Evolutionary conservation across 2,113 vertebrate genomes (phyloP), one percentile per base, ranked within the genome.

Genomic region (Atlantisia rogersi): DNA sequence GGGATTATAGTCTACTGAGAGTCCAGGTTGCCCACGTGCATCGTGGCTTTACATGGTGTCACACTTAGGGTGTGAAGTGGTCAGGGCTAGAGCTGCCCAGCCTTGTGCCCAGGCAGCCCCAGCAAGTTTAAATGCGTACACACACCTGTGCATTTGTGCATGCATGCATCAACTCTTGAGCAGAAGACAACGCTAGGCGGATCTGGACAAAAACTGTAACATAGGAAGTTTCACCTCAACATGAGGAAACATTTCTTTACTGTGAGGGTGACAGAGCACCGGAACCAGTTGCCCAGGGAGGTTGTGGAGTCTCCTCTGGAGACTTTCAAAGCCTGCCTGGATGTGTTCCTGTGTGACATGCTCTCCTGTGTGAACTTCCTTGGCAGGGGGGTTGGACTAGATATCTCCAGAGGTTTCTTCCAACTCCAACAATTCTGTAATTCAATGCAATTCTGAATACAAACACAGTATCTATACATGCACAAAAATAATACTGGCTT

Each of bases 151-250:
- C 18, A 16, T 50, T 10, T 68, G 28, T 35, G 52, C 25, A 31
- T 16, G 1, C 3, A 58, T 1, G 1, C 7, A 10, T 5, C 44
- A 7, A 12, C 3, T 53, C 6, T 67, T 37, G 67, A 63, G 25
- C 11, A 75, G 52, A 44, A 44, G 42, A 44, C 42, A 44, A 44
- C 16, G 42, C 42, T 44, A 44, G 42, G 42, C 15, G 17, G 42
- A 44, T 17, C 42, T 17, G 42, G 42, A 44, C 15, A 44, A 6
- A 44, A 44, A 44, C 42, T 44, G 42, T 44, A 44, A 44, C 42
- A 44, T 44, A 44, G 42, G 42, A 44, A 44, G 42, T 44, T 44
- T 16, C 42, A 44, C 42, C 42, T 44, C 42, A 44, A 44, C 42
- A 44, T 44, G 42, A 44, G 42, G 42, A 44, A 44, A 44, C 17